Conservation (phyloP, 2,113 vertebrate species). For the Oncorhynchus keta region DNA sequence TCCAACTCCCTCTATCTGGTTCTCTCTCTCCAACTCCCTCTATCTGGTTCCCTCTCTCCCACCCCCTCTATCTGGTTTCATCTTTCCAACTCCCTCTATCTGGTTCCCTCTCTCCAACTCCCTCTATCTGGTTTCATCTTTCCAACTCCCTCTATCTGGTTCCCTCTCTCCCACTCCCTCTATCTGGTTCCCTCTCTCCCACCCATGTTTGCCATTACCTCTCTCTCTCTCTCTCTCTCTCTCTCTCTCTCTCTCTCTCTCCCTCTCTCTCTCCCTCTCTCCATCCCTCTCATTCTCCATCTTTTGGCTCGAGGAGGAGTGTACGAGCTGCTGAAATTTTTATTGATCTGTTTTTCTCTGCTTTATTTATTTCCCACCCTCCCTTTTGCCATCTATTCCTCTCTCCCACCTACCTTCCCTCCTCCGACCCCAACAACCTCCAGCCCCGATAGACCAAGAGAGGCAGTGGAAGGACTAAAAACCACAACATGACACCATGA, state of each 20-base stretch:
- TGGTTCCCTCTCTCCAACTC: neutral
- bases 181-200: slow-evolving; percentile 1
- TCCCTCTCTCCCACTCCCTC: neutral
- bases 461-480: slow-evolving; percentile 30
- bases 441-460: slow-evolving; percentile 49
- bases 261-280: neutral
- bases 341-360: slow-evolving; percentile 78
- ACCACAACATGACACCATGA: slow-evolving; percentile 58
- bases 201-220: too few species aligned
- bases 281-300: neutral
- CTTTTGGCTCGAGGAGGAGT: slow-evolving; percentile 59
- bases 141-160: slow-evolving; percentile 6
- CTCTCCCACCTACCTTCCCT: slow-evolving; percentile 19
- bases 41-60: neutral
- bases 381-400: slow-evolving; percentile 22
- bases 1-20: neutral
- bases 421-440: slow-evolving; percentile 48
- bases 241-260: too few species aligned
- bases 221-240: neutral
- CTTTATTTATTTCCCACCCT: slow-evolving; percentile 63
- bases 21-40: neutral
- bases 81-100: neutral
- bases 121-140: neutral
- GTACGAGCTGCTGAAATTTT: slow-evolving; percentile 77
- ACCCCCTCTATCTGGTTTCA: neutral